Evolutionary conservation across 1,140 invertebrate genomes (phyloP).

Genomic region (Drosophila albomicans): DNA sequence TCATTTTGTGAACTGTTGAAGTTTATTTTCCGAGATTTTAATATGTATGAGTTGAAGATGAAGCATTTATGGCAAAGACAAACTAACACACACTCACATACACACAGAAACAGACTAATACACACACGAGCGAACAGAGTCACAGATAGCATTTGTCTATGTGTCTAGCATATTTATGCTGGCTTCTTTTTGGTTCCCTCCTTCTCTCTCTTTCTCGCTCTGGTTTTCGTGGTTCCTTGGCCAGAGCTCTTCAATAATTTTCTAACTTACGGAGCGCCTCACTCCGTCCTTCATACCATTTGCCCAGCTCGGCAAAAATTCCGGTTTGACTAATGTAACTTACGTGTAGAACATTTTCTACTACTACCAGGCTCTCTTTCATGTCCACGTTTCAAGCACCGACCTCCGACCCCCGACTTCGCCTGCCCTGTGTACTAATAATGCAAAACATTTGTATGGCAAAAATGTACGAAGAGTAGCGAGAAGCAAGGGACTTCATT

Average conservation of each 20-base stretch:
- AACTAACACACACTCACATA: conserved; percentile 25
- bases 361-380: conserved; percentile 5
- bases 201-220: not conserved
- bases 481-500: conserved; percentile 53
- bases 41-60: conserved; percentile 81
- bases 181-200: conserved; percentile 23
- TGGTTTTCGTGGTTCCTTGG: conserved; percentile 22
- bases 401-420: not conserved
- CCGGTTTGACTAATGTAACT: conserved; percentile 74
- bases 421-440: conserved; percentile 56
- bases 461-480: conserved; percentile 26
- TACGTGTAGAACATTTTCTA: conserved; percentile 64
- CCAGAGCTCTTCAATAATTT: conserved; percentile 61
- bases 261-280: conserved; percentile 31
- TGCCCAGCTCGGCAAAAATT: conserved; percentile 66
- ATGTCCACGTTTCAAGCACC: not conserved
- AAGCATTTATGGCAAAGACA: conserved; percentile 65
- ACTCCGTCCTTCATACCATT: conserved; percentile 35
- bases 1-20: conserved; percentile 74
- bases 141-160: conserved; percentile 56
- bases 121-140: conserved; percentile 22
- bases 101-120: conserved; percentile 25
- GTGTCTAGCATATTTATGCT: conserved; percentile 75
- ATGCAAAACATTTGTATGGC: conserved; percentile 76
- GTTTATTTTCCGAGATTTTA: conserved; percentile 81